Evolutionary conservation across 2,113 vertebrate species (phyloP).

Genomic region (Paradoxurus hermaphroditus): DNA sequence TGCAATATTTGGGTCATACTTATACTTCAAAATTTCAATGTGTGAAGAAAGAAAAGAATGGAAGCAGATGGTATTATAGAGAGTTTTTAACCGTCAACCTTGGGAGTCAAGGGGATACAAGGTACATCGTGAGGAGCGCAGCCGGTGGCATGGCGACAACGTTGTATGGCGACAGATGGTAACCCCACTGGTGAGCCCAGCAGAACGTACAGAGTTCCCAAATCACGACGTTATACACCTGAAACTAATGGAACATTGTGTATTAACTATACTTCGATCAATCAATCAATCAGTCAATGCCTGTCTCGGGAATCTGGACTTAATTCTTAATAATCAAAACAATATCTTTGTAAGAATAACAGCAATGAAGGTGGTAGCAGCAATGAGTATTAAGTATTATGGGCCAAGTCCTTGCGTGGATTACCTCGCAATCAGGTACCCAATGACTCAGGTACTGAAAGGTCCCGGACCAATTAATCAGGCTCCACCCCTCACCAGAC

Average conservation of each 20-base stretch:
- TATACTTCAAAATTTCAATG: not conserved
- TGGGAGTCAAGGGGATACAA: not conserved
- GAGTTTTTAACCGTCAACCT: not conserved
- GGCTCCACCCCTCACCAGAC: too few species aligned
- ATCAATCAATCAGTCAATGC: not conserved
- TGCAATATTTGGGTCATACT: not conserved
- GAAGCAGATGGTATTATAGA: not conserved
- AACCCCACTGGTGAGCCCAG: not conserved
- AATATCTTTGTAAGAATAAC: not conserved
- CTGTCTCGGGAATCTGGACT: not conserved
- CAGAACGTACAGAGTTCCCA: not conserved
- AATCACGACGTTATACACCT: not conserved
- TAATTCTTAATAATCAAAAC: slow-evolving; percentile 1
- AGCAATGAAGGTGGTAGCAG: not conserved
- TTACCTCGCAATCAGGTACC: not conserved
- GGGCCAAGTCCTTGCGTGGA: not conserved
- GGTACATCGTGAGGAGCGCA: not conserved
- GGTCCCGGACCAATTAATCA: too few species aligned
- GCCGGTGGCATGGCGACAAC: not conserved
- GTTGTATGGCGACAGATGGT: not conserved
- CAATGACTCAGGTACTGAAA: not conserved
- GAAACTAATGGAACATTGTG: not conserved
- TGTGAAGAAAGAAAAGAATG: not conserved
- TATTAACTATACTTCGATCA: not conserved
- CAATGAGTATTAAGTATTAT: not conserved